A percentile compares a stretch with the other conserved stretches of the same genome.
Conservation (phyloP, 2,888 invertebrate species). For the Cephonodes hylas region DNA sequence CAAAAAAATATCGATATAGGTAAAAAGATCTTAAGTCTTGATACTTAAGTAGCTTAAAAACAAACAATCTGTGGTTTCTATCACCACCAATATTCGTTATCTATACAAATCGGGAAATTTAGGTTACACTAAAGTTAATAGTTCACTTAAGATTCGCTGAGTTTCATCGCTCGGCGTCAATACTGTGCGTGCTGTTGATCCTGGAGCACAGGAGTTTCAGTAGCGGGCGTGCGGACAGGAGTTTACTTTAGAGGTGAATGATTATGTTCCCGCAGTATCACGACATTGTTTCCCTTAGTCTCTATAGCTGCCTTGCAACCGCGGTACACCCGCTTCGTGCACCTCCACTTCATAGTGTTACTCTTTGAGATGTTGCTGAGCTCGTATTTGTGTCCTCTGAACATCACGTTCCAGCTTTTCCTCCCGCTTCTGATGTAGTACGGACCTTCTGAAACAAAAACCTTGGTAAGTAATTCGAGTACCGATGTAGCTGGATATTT, state of each 20-base stretch:
- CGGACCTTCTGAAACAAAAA: neutral
- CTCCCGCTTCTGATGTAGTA: neutral
- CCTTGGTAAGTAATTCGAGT: neutral
- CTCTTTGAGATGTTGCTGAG: neutral
- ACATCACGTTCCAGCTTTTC: neutral
- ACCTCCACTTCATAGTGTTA: neutral
- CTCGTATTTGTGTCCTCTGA: neutral
- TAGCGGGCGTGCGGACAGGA: too few relatives aligned
- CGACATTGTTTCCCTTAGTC: neutral
- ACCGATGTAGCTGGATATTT: neutral
- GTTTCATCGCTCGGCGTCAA: too few relatives aligned
- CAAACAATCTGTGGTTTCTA: too few relatives aligned
- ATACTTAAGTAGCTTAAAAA: too few relatives aligned
- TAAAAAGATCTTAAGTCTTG: too few relatives aligned
- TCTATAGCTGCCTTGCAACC: neutral
- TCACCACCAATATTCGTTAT: too few relatives aligned
- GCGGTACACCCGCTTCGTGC: neutral
- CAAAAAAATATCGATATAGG: too few relatives aligned
- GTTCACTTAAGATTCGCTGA: too few relatives aligned
- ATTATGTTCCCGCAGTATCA: neutral
- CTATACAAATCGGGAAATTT: too few relatives aligned
- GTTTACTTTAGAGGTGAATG: neutral
- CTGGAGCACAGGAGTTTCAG: too few relatives aligned
- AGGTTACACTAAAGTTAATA: too few relatives aligned
- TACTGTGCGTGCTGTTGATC: too few relatives aligned